Percentiles rank a stretch among this genome's conserved stretches.
These are phyloP conservation scores for Macrotus californicus DNA, from an alignment of 2,113 vertebrate species.

Conservation along the genomic window DNA sequence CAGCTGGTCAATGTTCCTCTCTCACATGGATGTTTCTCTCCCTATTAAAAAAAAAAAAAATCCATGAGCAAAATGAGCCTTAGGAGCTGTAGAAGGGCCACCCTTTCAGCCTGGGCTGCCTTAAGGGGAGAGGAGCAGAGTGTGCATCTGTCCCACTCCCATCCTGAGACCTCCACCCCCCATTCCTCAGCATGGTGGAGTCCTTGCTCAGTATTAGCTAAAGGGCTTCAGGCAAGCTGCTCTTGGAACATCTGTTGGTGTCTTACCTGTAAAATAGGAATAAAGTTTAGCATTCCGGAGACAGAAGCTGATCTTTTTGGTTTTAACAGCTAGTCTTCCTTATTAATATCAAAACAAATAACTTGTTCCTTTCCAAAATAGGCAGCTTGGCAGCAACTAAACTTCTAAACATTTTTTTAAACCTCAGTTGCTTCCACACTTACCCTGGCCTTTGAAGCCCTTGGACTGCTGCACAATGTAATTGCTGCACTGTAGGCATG, in stretches of 20 bases:
- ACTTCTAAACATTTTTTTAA: not conserved
- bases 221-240: not conserved
- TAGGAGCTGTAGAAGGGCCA: not conserved
- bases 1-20: too few relatives aligned
- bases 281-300: not conserved
- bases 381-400: not conserved
- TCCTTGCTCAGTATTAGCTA: not conserved
- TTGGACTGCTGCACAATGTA: rapidly evolving
- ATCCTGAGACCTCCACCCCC: not conserved
- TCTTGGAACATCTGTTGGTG: not conserved
- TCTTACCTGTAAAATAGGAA: not conserved
- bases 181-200: not conserved
- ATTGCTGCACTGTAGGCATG: too few relatives aligned
- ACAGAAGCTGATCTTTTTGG: not conserved
- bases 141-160: not conserved
- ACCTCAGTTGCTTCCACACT: not conserved
- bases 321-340: not conserved
- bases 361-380: not conserved
- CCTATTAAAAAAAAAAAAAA: too few relatives aligned
- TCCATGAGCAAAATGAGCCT: too few relatives aligned
- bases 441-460: not conserved
- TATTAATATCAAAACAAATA: not conserved
- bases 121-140: not conserved
- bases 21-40: too few relatives aligned
- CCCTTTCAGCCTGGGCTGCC: not conserved